These are phyloP conservation scores for Balaeniceps rex DNA, from an alignment of 2,113 vertebrate genomes.

Conservation along the genomic window DNA sequence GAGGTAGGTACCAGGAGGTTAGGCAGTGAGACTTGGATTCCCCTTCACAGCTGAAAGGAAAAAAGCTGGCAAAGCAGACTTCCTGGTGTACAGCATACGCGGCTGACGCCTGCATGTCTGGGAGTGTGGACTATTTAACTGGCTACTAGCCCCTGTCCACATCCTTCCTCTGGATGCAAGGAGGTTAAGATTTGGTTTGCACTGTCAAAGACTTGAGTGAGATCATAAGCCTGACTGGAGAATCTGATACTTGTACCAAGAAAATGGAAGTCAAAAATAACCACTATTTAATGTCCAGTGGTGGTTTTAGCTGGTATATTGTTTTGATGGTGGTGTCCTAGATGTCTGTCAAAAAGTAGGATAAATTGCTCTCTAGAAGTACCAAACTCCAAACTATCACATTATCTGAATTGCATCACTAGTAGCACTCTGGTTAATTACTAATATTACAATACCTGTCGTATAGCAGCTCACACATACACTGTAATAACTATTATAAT, in stretches of 20 bases:
- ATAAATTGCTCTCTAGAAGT: neutral
- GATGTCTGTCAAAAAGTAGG: neutral
- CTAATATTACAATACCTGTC: neutral
- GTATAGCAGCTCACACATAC: neutral
- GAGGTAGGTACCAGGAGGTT: neutral
- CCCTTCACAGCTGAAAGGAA: neutral
- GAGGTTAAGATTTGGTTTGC: neutral
- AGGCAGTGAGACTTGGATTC: neutral
- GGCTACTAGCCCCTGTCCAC: neutral
- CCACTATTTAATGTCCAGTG: neutral
- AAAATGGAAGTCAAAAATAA: neutral
- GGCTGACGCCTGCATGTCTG: rapidly evolving
- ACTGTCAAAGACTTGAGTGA: neutral
- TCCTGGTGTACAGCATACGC: rapidly evolving
- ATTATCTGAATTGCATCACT: neutral
- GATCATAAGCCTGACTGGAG: neutral
- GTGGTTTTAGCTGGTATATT: neutral
- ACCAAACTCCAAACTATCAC: neutral
- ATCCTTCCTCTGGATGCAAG: neutral
- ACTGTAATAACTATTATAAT: neutral
- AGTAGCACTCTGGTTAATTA: neutral
- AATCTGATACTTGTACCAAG: neutral
- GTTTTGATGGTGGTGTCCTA: neutral
- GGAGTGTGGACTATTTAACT: neutral
- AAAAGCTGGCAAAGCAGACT: neutral